Base-by-base conservation (phyloP, 2,888 invertebrate genomes). In the Nineta flava region DNA sequence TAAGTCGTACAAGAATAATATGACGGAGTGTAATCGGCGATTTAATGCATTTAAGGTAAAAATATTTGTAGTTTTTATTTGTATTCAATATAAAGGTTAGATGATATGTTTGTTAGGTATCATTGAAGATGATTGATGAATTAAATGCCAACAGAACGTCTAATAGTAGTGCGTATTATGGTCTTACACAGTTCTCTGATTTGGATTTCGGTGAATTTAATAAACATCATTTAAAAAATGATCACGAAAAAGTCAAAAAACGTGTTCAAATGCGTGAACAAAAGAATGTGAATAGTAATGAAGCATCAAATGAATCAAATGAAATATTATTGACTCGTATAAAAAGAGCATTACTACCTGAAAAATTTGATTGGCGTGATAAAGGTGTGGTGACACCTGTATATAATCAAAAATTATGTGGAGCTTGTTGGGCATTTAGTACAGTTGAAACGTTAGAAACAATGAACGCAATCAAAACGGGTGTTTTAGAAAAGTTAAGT, bases 351-450 rank as follows among this genome's bases (percentile, higher is more conserved):
- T 12, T 41, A 9, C 26, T 65, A 21, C 64, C 65, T 3, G 32
- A 51, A 49, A 63, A 60, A 56, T 52, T 66, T n/a, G 66, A 67
- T 54, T 66, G 65, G 65, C 57, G 82, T 55, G 64, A 72, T 0
- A 76, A 77, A 58, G 77, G 77, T 21, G 75, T 79, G 9, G 68
- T 90, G 2, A 76, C 81, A 2, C 66, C 75, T 0, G 74, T 90
- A 0, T 74, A 76, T 48, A 77, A 81, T 63, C 90, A 90, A 65
- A 78, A 78, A 10, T 58, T 71, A 9, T 90, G 90, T 65, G 88
- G 88, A 1, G 88, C 87, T 0, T 90, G 90, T 63, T 90, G 88
- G 87, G 88, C 88, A 0, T 87, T 87, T 65, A 84, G 86, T 60
- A 78, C 81, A 0, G 71, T 87, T 1, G 83, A 80, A 56, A 77